Evolutionary conservation across 2,888 invertebrate species (phyloP).

Genomic region (Apamea epomidion): DNA sequence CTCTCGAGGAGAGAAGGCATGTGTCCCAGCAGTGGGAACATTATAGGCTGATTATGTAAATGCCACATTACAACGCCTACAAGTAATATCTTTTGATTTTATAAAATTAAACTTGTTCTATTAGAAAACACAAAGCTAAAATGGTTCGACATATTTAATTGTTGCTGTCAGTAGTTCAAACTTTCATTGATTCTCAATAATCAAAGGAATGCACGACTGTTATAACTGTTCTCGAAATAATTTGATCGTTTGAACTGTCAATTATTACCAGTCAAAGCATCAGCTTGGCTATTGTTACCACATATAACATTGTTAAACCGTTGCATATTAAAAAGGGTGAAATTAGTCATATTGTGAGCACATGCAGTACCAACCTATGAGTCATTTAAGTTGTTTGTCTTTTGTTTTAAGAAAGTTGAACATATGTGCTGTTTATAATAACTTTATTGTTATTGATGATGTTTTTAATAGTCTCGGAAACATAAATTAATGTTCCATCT

Average conservation of each 20-base stretch:
- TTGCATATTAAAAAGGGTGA: slow-evolving; percentile 56
- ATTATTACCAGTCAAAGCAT: slow-evolving; percentile 20
- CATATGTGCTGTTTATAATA: background rate
- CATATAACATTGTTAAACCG: background rate
- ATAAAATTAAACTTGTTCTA: background rate
- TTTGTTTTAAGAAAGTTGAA: slow-evolving; percentile 51
- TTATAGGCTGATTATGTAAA: too few relatives aligned
- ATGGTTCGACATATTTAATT: background rate
- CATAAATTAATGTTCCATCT: slow-evolving; percentile 26
- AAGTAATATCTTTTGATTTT: too few relatives aligned
- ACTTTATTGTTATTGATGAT: slow-evolving; percentile 19
- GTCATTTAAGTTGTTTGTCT: slow-evolving; percentile 35
- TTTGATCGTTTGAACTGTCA: slow-evolving; percentile 45
- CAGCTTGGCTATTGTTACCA: slow-evolving; percentile 2
- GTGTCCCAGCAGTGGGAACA: too few relatives aligned
- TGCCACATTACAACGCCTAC: too few relatives aligned
- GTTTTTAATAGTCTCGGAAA: slow-evolving; percentile 22
- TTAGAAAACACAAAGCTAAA: background rate
- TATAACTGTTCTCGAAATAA: slow-evolving; percentile 3
- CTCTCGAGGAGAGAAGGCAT: too few relatives aligned
- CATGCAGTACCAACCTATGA: slow-evolving; percentile 52
- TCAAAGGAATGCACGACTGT: background rate
- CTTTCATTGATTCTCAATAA: slow-evolving; percentile 24
- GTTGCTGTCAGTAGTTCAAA: background rate
- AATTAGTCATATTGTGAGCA: slow-evolving; percentile 55